Conservation (phyloP, 53 echinoderm and acorn worm species). For the Hippasteria phrygiana region DNA sequence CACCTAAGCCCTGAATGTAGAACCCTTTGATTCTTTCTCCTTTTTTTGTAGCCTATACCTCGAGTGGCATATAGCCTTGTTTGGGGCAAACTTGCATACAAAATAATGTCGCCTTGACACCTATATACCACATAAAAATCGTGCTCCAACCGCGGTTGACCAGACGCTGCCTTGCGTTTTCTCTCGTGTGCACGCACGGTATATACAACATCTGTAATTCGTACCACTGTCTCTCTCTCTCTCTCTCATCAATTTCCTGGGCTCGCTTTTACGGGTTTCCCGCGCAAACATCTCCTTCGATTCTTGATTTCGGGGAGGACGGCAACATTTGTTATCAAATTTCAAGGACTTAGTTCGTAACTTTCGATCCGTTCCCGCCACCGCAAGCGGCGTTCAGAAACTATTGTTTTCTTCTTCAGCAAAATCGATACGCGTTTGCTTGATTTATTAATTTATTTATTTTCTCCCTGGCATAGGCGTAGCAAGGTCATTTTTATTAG, state of each 20-base stretch:
- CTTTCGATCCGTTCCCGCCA: background rate
- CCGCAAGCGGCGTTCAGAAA: background rate
- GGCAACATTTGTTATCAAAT: slow-evolving; percentile 4
- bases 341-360: background rate
- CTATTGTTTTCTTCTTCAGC: background rate
- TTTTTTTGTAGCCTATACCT: no score
- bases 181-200: background rate
- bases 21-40: no score
- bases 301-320: slow-evolving; percentile 1
- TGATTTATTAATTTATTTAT: no score
- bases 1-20: no score
- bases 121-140: background rate
- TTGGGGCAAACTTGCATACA: no score
- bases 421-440: background rate
- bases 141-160: background rate
- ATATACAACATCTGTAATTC: background rate
- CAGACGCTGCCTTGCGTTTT: background rate
- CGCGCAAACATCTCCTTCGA: background rate
- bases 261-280: background rate
- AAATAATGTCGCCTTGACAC: no score
- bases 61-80: no score
- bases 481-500: no score
- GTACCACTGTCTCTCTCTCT: background rate
- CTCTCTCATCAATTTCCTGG: background rate
- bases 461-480: no score